Percentiles rank a stretch among this genome's conserved stretches.
These are phyloP conservation scores for Liparis tanakae DNA, from an alignment of 2,797 vertebrate genomes.

Conservation along the genomic window DNA sequence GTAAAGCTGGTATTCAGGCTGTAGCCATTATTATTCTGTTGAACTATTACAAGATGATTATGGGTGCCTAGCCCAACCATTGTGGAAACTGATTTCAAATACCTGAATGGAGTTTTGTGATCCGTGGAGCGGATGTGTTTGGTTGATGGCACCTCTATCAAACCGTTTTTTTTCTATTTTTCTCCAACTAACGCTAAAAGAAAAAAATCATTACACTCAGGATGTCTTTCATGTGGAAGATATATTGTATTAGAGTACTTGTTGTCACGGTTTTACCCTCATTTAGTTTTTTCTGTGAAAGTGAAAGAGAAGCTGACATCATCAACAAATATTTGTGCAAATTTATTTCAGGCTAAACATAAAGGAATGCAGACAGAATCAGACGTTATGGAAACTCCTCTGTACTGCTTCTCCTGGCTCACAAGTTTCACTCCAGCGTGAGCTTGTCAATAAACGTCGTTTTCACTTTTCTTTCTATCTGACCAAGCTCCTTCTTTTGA, in stretches of 20 bases:
- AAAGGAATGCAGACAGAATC: not conserved
- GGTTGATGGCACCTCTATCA: not conserved
- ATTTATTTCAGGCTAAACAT: slow-evolving; percentile 15
- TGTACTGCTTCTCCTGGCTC: slow-evolving; percentile 2
- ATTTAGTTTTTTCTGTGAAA: not conserved
- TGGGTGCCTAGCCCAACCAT: not conserved
- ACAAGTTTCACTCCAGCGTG: slow-evolving; percentile 12
- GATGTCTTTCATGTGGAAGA: not conserved
- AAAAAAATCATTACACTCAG: not conserved
- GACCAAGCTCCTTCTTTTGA: slow-evolving; percentile 12
- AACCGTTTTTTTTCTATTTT: not conserved
- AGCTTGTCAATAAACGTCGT: not conserved
- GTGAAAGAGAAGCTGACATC: slow-evolving; percentile 5
- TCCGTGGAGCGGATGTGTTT: not conserved
- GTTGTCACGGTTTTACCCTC: not conserved
- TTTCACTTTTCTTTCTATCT: slow-evolving; percentile 37
- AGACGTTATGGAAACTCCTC: slow-evolving; percentile 13
- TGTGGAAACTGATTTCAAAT: slow-evolving; percentile 7
- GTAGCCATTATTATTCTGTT: slow-evolving; percentile 24
- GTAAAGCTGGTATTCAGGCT: slow-evolving; percentile 23
- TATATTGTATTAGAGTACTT: not conserved
- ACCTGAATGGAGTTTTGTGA: not conserved
- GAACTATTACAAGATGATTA: slow-evolving; percentile 8
- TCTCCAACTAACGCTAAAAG: not conserved
- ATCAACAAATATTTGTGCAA: not conserved